Evolutionary conservation across 2,113 vertebrate species (phyloP), one percentile per base, ranked within the genome.

Genomic region (Melospiza georgiana): DNA sequence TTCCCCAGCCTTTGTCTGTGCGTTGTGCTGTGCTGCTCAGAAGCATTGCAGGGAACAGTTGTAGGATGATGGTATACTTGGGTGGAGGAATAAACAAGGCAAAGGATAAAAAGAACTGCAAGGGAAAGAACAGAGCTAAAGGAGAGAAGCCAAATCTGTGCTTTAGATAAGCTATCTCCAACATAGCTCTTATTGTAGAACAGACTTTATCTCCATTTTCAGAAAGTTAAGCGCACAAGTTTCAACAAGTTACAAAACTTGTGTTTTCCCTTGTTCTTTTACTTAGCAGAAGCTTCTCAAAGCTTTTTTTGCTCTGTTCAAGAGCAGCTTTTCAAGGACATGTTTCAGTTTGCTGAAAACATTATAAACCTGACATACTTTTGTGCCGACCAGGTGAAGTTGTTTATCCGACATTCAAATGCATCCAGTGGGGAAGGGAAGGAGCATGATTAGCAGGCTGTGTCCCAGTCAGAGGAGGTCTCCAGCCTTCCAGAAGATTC

Each of bases 341-440:
- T 16, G 0, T 79, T 95, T 75, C 62, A 52, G 13, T 68, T 72
- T 72, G 33, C 69, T 61, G 62, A 57, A 84, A 87, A 49, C 11
- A 25, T 77, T 57, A 43, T 51, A 44, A 37, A 65, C n/a, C 33
- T 75, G 58, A 57, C 28, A 37, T 37, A 44, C 23, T 81, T 91
- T n/a, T 58, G 6, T 48, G 75, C 30, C 0, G 0, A 0, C 48
- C 12, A 12, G 6, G 12, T 65, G 30, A 68, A 11, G 12, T 33
- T 84, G 20, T 54, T 84, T 67, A 46, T 25, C 31, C 0, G 0
- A 12, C 27, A 5, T 28, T 86, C 20, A 62, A 35, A 69, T 1
- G 2, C 43, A 77, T 27, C 15, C 0, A 0, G 9, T 0, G 0
- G 27, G 57, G 25, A 74, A 44, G 11, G 33, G 31, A 77, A 92